Evolutionary conservation across 2,888 invertebrate species (phyloP).

Genomic region (Eubasilissa splendida): DNA sequence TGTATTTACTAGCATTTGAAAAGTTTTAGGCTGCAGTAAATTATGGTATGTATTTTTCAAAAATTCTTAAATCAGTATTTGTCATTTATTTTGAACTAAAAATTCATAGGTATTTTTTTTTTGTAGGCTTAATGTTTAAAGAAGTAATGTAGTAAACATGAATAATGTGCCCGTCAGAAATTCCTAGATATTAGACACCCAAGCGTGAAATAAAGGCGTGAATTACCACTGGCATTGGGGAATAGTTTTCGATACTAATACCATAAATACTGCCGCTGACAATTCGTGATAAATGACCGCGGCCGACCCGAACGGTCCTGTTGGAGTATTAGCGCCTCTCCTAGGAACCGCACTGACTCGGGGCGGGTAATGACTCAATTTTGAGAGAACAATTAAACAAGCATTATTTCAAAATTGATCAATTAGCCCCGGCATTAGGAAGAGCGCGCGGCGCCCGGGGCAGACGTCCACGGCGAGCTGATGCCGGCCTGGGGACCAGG

Average conservation of each 20-base stretch:
- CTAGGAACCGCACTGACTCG: conserved; percentile 18
- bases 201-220: conserved; percentile 38
- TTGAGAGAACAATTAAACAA: conserved; percentile 55
- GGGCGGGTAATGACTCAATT: conserved; percentile 56
- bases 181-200: conserved; percentile 23
- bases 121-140: background rate
- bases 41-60: no score
- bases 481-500: no score
- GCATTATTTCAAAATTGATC: conserved; percentile 57
- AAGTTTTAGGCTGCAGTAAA: no score
- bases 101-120: no score
- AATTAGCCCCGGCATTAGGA: conserved; percentile 48
- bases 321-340: conserved; percentile 41
- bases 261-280: conserved; percentile 29
- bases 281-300: conserved; percentile 17
- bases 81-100: no score
- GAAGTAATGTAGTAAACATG: conserved; percentile 7
- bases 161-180: conserved; percentile 20
- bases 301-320: background rate
- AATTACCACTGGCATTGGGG: conserved; percentile 11
- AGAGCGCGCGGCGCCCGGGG: conserved; percentile 34
- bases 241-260: conserved; percentile 32
- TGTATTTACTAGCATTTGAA: no score
- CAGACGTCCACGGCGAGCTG: background rate
- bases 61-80: no score